Evolutionary conservation across 2,888 invertebrate species (phyloP).

Genomic region (Choristoneura rosaceana): DNA sequence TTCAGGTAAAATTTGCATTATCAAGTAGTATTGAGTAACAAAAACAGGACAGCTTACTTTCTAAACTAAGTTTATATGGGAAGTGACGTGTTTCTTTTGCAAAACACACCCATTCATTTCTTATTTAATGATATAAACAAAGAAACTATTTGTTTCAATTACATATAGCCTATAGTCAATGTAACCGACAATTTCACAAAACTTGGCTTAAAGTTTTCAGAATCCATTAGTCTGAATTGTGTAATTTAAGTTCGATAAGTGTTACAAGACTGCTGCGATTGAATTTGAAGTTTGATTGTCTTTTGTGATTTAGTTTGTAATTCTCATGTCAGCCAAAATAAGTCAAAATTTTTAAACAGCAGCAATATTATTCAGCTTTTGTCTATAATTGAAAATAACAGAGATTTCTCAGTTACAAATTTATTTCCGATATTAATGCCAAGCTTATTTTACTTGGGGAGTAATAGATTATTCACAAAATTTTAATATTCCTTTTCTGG

Average conservation of each 20-base stretch:
- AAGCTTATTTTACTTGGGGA: conserved; percentile 28
- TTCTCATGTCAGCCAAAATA: neutral
- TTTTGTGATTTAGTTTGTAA: conserved; percentile 19
- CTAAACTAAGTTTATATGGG: too few species aligned
- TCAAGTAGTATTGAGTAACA: too few species aligned
- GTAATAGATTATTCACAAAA: conserved; percentile 38
- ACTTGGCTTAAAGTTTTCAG: conserved; percentile 5
- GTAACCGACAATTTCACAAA: neutral
- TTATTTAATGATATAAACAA: neutral
- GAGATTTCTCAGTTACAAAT: neutral
- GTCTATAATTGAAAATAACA: conserved; percentile 6
- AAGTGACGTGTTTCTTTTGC: too few species aligned
- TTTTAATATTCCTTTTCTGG: conserved; percentile 34
- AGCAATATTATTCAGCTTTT: neutral
- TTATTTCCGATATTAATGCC: conserved; percentile 32
- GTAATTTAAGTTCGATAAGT: conserved; percentile 20
- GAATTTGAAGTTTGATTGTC: conserved; percentile 11
- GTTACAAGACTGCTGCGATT: conserved; percentile 20
- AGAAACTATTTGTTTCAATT: neutral
- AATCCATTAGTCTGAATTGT: conserved; percentile 45
- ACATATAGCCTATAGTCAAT: neutral
- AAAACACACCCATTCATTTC: too few species aligned
- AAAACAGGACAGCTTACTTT: too few species aligned
- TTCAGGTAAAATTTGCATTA: conserved; percentile 83
- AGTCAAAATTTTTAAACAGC: neutral